Conservation (phyloP, 2,113 vertebrate genomes). For the Malaclemys terrapin region DNA sequence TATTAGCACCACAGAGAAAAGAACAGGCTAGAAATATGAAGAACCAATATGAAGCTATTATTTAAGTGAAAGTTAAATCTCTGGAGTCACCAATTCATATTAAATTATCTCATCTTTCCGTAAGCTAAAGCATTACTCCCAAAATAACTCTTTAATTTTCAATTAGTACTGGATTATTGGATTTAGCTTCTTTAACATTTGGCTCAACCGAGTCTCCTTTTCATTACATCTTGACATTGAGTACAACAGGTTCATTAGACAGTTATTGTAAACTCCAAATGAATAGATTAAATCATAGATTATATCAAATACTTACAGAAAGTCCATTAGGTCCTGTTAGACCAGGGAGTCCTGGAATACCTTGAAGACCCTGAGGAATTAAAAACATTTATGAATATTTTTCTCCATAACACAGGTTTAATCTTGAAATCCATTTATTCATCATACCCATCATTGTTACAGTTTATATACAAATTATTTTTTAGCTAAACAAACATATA, state of each 20-base stretch:
- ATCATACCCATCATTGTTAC: background rate
- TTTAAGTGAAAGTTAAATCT: background rate
- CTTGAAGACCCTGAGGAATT: slow-evolving; percentile 86
- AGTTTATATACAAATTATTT: fast-evolving
- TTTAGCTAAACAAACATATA: background rate
- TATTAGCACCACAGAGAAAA: background rate
- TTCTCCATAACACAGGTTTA: background rate
- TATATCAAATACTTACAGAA: slow-evolving; percentile 80
- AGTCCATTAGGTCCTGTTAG: slow-evolving; percentile 85
- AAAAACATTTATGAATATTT: background rate
- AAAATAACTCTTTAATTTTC: background rate
- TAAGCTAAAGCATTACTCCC: background rate
- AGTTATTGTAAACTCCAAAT: background rate
- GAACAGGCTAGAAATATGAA: background rate
- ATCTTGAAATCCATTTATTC: background rate
- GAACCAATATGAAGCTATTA: background rate
- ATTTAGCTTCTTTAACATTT: background rate
- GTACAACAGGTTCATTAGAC: background rate
- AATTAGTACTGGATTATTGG: background rate
- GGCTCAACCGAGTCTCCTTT: background rate
- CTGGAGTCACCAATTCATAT: background rate
- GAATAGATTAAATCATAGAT: background rate
- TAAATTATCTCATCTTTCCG: background rate
- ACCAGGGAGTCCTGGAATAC: slow-evolving; percentile 89
- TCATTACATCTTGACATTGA: background rate